Evolutionary conservation across 2,888 invertebrate species (phyloP), one percentile per base, ranked within the genome.

Genomic region (Meiosimyza platycephala): DNA sequence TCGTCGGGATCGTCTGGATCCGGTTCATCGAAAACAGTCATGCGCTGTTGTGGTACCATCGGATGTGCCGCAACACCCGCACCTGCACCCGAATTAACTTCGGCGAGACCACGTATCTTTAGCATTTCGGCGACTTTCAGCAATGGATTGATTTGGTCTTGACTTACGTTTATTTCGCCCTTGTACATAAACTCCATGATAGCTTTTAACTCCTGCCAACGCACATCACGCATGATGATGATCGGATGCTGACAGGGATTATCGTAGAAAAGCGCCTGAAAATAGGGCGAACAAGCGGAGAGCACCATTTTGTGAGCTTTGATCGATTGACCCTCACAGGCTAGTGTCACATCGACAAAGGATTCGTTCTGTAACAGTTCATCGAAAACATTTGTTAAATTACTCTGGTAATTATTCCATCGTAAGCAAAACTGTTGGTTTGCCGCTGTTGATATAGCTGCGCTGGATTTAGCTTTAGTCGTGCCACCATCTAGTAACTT

Each of bases 181-280:
- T 95, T 94, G 89, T 97, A 97, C 96, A 97, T 97, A 85, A 96
- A 97, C 86, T 96, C 96, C 74, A 97, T 95, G 74, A 94, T 93
- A 70, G 96, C 95, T 86, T 95, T 95, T 79, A 97, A 87, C 83
- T 97, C 96, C 75, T 93, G 92, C 91, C 94, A 96, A 85, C 94
- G 93, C 78, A 96, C 94, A 87, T 96, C 96, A 82, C 95, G 92
- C 91, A 97, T 93, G 77, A 97, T 95, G 81, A 96, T 93, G 80
- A 97, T 96, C 75, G 96, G 96, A 85, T 97, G 96, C 85, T 94
- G 94, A 89, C 96, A 96, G 73, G 96, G 96, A 87, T 96, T 96
- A 82, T 96, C 96, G 89, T 94, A 94, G 88, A 97, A 95, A 79
- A 97, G 89, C 59, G 93, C 90, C 88, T 96, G 95, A 89, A 97